These are phyloP conservation scores for Ptyas mucosa DNA, from an alignment of 2,113 vertebrate species.

Conservation along the genomic window DNA sequence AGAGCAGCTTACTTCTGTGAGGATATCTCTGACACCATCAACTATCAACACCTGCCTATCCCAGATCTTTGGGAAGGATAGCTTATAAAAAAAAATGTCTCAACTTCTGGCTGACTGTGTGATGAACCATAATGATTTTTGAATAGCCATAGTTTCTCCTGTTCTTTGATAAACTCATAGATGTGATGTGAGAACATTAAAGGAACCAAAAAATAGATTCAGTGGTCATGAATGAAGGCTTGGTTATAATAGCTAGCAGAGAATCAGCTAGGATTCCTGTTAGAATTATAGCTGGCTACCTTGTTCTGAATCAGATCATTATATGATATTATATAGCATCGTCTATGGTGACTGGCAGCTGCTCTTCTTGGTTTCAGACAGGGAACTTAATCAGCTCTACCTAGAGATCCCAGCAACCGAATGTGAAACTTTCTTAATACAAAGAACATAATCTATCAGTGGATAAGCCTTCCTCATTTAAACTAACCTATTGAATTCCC, in stretches of 20 bases:
- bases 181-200: background rate
- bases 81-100: background rate
- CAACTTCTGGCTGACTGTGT: background rate
- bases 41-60: background rate
- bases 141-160: background rate
- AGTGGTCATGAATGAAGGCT: background rate
- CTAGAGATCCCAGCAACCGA: background rate
- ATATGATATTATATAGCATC: background rate
- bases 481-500: background rate
- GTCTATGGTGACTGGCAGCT: background rate
- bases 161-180: background rate
- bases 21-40: background rate
- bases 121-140: background rate
- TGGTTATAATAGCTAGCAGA: background rate
- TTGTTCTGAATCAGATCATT: background rate
- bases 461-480: background rate
- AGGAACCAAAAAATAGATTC: background rate
- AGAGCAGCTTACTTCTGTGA: background rate
- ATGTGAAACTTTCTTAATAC: background rate
- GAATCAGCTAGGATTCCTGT: background rate
- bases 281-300: background rate
- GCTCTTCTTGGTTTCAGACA: background rate
- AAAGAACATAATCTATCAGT: background rate
- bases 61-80: background rate
- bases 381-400: background rate